These are phyloP conservation scores for Trachelipus rathkii DNA, from an alignment of 1,140 invertebrate genomes.

Conservation along the genomic window DNA sequence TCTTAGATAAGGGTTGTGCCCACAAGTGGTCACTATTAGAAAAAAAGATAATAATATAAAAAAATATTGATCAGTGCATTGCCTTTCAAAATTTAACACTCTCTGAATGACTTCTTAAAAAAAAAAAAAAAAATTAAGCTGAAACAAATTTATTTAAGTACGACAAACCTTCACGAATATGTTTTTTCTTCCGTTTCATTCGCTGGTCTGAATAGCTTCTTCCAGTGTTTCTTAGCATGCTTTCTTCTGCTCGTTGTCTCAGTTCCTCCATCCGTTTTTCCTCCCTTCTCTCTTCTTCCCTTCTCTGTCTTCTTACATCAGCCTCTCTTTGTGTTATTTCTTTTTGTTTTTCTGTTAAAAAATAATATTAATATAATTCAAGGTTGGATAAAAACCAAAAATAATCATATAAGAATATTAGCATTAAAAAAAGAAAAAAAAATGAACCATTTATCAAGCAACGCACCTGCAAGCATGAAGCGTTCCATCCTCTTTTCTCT, in stretches of 20 bases:
- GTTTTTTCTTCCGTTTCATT: background rate
- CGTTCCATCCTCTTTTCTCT: constrained; percentile 2
- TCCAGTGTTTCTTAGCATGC: background rate
- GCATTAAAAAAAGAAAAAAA: no score
- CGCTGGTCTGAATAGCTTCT: background rate
- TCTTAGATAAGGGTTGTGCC: no score
- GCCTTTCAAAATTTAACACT: no score
- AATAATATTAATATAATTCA: background rate
- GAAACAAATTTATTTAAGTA: no score
- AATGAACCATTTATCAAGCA: no score
- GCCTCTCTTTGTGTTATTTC: constrained; percentile 1
- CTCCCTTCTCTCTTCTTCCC: background rate
- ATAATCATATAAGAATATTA: background rate
- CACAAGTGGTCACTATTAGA: no score
- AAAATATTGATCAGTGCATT: no score
- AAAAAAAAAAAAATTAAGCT: no score
- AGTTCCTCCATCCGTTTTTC: background rate
- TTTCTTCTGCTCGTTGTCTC: background rate
- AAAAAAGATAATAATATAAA: no score
- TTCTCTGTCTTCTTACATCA: constrained; percentile 4
- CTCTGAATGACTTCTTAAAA: no score
- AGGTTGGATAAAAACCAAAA: no score
- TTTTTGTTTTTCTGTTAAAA: background rate
- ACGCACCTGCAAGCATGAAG: background rate
- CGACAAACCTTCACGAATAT: background rate